Conservation (phyloP, 2,113 vertebrate genomes). For the Myotis brandtii region DNA sequence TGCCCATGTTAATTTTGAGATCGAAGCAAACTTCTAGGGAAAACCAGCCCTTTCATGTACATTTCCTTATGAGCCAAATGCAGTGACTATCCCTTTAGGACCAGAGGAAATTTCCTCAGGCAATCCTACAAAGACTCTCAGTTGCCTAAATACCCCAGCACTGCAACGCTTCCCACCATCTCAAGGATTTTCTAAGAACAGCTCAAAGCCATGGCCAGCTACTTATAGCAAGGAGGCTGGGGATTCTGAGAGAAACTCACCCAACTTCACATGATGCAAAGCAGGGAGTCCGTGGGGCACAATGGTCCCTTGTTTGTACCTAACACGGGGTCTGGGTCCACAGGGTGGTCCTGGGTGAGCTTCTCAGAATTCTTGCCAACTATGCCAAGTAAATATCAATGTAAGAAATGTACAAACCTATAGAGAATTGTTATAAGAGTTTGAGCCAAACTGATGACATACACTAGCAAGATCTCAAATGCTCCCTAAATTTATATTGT, state of each 20-base stretch:
- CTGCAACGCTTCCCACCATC: neutral
- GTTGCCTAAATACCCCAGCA: neutral
- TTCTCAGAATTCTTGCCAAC: neutral
- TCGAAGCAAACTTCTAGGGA: neutral
- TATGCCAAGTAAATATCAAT: neutral
- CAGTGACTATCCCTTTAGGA: neutral
- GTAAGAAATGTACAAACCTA: neutral
- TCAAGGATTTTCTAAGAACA: neutral
- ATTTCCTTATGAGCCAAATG: neutral
- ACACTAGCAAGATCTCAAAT: neutral
- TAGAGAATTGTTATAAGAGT: neutral
- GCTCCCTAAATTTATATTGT: neutral
- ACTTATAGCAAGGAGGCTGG: neutral
- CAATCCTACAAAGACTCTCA: neutral
- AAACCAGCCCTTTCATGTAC: neutral
- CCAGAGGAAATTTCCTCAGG: neutral
- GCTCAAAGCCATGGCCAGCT: neutral
- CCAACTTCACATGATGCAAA: neutral
- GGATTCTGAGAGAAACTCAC: neutral
- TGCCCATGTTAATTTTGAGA: neutral
- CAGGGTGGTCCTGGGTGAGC: neutral
- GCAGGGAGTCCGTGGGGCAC: neutral
- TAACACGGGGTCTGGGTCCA: neutral
- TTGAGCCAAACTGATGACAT: neutral
- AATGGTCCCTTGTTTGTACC: neutral